These are phyloP conservation scores for Nycticorax nycticorax DNA, from an alignment of 2,113 vertebrate species.

Conservation along the genomic window DNA sequence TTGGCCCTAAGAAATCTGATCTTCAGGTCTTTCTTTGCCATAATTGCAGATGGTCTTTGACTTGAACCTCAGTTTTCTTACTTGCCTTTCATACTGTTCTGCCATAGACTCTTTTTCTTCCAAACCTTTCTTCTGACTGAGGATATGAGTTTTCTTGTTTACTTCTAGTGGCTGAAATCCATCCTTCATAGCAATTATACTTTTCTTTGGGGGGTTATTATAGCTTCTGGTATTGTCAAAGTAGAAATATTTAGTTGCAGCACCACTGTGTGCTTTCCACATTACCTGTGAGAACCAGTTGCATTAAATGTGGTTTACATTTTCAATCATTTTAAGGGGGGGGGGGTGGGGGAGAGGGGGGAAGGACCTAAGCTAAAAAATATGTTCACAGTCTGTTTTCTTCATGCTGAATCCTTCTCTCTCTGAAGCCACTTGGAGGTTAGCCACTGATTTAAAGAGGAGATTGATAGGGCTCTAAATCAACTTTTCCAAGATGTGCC, in stretches of 20 bases:
- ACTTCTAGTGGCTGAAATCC: not conserved
- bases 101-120: not conserved
- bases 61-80: not conserved
- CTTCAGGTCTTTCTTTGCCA: not conserved
- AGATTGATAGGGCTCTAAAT: not conserved
- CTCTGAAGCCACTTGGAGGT: not conserved
- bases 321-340: not conserved
- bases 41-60: not conserved
- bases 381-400: not conserved
- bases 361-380: not conserved
- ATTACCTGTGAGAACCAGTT: not conserved
- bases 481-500: not conserved
- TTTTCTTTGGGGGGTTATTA: not conserved
- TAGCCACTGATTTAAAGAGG: not conserved
- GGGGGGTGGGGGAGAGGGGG: no score
- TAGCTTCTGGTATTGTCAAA: not conserved
- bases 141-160: not conserved
- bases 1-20: not conserved
- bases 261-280: not conserved
- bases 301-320: not conserved
- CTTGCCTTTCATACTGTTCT: not conserved
- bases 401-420: not conserved
- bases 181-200: not conserved
- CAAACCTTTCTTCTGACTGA: not conserved
- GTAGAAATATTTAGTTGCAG: not conserved